Percentiles rank a stretch among this genome's conserved stretches.
Evolutionary conservation across 2,797 vertebrate species (phyloP).

Genomic region (Mus minutoides): DNA sequence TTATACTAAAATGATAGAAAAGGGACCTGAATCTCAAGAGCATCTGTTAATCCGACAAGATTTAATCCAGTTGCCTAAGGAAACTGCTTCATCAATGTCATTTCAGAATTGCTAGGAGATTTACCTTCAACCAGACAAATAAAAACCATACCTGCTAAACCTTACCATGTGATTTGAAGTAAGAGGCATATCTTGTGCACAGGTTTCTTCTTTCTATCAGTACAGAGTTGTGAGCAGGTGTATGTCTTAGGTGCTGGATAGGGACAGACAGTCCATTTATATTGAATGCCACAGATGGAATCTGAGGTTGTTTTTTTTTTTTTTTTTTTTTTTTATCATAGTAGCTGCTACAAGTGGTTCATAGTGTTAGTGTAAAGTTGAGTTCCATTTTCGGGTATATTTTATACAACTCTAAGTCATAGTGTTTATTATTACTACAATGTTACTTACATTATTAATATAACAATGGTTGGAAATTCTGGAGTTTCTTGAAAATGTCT

Average conservation of each 20-base stretch:
- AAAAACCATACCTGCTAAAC: not conserved
- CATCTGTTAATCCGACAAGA: not conserved
- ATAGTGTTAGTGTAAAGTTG: not conserved
- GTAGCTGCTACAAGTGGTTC: fast-evolving
- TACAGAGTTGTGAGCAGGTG: not conserved
- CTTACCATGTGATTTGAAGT: not conserved
- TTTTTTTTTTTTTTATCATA: not conserved
- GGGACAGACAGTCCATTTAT: fast-evolving
- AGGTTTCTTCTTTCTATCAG: not conserved
- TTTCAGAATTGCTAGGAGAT: not conserved
- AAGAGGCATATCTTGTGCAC: not conserved
- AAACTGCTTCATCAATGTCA: not conserved
- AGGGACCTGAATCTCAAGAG: not conserved
- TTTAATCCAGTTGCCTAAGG: not conserved
- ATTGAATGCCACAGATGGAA: not conserved
- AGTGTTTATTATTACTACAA: not conserved
- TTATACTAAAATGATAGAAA: not conserved
- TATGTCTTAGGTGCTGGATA: not conserved
- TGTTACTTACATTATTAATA: no score
- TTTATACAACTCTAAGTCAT: not conserved
- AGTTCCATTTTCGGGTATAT: not conserved
- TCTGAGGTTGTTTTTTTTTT: no score
- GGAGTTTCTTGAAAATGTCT: not conserved
- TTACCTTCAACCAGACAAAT: not conserved
- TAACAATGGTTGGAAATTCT: not conserved